phyloP scores from a whole-genome alignment of 2,113 vertebrate genomes.

The Leptobrachium ailaonicum region DNA sequence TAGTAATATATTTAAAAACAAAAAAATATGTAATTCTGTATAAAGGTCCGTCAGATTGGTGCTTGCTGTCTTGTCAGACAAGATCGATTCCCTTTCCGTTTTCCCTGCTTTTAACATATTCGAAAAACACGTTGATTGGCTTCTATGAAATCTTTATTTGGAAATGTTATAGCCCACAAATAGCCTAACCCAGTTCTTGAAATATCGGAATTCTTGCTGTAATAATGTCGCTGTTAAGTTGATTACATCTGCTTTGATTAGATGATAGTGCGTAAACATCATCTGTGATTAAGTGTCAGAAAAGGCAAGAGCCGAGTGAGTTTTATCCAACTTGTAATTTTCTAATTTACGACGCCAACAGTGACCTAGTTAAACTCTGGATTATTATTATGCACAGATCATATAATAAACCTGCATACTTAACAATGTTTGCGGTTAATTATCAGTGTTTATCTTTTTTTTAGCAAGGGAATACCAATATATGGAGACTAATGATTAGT shows the following conservation, averaged over 20 bases:
- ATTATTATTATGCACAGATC: not conserved
- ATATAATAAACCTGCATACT: not conserved
- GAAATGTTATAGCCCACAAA: too few relatives aligned
- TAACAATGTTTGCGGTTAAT: not conserved
- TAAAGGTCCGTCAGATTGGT: too few relatives aligned
- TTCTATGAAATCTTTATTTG: too few relatives aligned
- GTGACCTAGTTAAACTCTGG: not conserved
- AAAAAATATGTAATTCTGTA: too few relatives aligned
- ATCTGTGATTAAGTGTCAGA: not conserved
- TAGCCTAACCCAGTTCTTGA: not conserved
- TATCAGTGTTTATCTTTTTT: not conserved
- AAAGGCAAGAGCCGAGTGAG: not conserved
- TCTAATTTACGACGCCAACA: not conserved
- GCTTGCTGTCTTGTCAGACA: too few relatives aligned
- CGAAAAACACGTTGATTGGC: too few relatives aligned
- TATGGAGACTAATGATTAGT: not conserved
- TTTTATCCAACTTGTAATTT: not conserved
- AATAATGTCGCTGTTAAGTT: not conserved
- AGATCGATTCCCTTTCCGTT: too few relatives aligned
- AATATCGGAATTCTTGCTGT: not conserved
- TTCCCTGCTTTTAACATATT: too few relatives aligned
- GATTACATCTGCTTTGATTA: conserved; percentile 24
- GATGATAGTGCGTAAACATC: not conserved
- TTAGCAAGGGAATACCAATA: not conserved
- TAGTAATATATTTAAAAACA: too few relatives aligned